Evolutionary conservation across 2,888 invertebrate species (phyloP).

Genomic region (Copidosoma aretas): DNA sequence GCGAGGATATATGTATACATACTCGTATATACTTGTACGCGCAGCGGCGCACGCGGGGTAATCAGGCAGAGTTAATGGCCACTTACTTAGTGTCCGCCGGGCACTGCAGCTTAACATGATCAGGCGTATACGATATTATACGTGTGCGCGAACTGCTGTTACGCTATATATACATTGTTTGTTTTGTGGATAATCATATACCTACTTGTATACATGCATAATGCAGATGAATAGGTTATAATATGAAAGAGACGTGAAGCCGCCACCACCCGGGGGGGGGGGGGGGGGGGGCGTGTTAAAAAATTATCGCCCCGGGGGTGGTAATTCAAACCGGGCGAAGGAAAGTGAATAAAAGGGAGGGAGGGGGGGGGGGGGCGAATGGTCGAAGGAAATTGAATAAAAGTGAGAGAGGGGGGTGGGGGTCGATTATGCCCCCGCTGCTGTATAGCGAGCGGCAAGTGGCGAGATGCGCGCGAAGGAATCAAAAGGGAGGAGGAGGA

Average conservation of each 20-base stretch:
- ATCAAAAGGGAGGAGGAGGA: conserved; percentile 15
- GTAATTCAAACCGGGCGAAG: conserved; percentile 14
- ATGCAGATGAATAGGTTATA: too few species aligned
- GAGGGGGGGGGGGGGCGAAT: neutral
- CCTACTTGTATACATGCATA: too few species aligned
- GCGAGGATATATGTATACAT: too few species aligned
- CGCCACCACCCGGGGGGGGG: too few species aligned
- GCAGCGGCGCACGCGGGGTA: neutral
- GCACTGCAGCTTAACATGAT: too few species aligned
- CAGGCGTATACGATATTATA: too few species aligned
- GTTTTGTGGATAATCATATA: too few species aligned
- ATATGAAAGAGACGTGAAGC: too few species aligned
- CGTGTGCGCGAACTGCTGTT: too few species aligned
- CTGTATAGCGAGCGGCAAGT: too few species aligned
- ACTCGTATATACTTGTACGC: neutral
- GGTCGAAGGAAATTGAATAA: neutral
- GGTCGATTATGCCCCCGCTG: neutral
- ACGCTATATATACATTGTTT: too few species aligned
- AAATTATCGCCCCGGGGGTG: conserved; percentile 24
- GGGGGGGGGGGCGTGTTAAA: conserved; percentile 11
- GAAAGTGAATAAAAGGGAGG: conserved; percentile 16
- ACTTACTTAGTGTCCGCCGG: too few species aligned
- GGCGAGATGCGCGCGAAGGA: conserved; percentile 15
- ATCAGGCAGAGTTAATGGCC: conserved; percentile 15
- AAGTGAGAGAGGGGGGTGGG: conserved; percentile 16